phyloP scores from a whole-genome alignment of 2,113 vertebrate species.

The Centropristis striata region DNA sequence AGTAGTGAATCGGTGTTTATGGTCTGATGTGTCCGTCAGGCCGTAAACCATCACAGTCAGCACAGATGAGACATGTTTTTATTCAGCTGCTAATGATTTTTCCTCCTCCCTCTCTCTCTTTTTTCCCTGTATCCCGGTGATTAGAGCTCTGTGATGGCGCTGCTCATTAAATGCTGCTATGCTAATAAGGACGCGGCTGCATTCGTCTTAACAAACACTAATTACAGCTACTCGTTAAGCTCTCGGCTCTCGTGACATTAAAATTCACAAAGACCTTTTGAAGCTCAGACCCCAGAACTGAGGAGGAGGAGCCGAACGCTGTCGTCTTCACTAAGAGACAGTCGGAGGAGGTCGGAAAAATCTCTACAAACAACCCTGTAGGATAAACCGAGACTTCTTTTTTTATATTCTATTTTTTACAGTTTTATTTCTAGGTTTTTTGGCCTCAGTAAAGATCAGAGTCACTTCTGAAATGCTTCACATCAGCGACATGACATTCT shows the following conservation, averaged over 20 bases:
- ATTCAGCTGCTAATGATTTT: slow-evolving; percentile 34
- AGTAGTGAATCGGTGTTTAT: neutral
- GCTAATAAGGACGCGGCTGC: slow-evolving; percentile 44
- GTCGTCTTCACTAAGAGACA: neutral
- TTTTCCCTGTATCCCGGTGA: slow-evolving; percentile 34
- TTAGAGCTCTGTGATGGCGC: slow-evolving; percentile 29
- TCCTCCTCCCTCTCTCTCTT: neutral
- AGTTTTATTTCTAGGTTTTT: neutral
- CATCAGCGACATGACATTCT: neutral
- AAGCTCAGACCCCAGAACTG: slow-evolving; percentile 28
- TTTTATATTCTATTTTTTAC: neutral
- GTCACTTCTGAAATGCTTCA: neutral
- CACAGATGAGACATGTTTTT: slow-evolving; percentile 5
- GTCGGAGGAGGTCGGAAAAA: neutral
- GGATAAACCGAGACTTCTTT: neutral
- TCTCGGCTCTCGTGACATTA: slow-evolving; percentile 25
- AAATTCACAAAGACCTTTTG: slow-evolving; percentile 61
- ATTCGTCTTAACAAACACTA: slow-evolving; percentile 57
- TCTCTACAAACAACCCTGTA: neutral
- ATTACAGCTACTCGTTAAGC: slow-evolving; percentile 48
- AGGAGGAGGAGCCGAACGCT: slow-evolving; percentile 18
- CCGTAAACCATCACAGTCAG: slow-evolving; percentile 2
- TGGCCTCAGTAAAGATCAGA: too few relatives aligned
- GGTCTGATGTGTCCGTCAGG: neutral
- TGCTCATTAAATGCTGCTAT: slow-evolving; percentile 57